phyloP scores from a whole-genome alignment of 1,140 invertebrate genomes.

The Magallana ariakensis region DNA sequence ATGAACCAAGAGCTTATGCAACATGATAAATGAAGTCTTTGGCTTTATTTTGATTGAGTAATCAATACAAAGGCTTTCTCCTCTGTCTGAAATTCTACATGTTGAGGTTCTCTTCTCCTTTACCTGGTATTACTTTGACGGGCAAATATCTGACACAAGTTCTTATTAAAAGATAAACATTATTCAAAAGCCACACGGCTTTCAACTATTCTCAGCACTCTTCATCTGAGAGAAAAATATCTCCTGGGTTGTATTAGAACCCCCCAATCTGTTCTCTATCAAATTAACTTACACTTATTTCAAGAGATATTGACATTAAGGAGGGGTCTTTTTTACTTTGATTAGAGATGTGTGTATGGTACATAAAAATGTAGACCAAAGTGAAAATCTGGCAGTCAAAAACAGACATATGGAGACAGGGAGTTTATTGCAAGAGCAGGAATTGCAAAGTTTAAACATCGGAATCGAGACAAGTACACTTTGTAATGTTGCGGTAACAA shows the following conservation, averaged over 20 bases:
- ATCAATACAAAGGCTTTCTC: background rate
- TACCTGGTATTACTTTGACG: constrained; percentile 9
- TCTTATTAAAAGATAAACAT: constrained; percentile 3
- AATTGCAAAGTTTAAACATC: background rate
- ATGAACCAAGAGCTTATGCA: constrained; percentile 19
- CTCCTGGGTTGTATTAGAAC: background rate
- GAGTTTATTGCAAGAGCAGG: constrained; percentile 17
- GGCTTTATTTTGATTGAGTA: constrained; percentile 34
- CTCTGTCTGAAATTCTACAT: constrained; percentile 18
- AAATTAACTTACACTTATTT: constrained; percentile 32
- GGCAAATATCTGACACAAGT: background rate
- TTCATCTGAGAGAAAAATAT: constrained; percentile 19
- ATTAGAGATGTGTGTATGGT: constrained; percentile 26
- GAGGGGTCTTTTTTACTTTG: background rate
- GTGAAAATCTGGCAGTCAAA: constrained; percentile 31
- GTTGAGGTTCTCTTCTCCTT: background rate
- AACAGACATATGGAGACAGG: constrained; percentile 22
- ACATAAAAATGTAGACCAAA: constrained; percentile 35
- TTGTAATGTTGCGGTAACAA: constrained; percentile 24
- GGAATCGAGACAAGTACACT: constrained; percentile 20
- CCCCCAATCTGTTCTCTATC: constrained; percentile 20
- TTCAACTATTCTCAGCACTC: background rate
- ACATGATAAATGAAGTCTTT: constrained; percentile 9
- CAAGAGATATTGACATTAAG: constrained; percentile 28
- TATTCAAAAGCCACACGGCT: constrained; percentile 4